Percentiles rank a stretch among this genome's conserved stretches.
These are phyloP conservation scores for Wasmannia auropunctata DNA, from an alignment of 1,140 invertebrate genomes.

Conservation along the genomic window DNA sequence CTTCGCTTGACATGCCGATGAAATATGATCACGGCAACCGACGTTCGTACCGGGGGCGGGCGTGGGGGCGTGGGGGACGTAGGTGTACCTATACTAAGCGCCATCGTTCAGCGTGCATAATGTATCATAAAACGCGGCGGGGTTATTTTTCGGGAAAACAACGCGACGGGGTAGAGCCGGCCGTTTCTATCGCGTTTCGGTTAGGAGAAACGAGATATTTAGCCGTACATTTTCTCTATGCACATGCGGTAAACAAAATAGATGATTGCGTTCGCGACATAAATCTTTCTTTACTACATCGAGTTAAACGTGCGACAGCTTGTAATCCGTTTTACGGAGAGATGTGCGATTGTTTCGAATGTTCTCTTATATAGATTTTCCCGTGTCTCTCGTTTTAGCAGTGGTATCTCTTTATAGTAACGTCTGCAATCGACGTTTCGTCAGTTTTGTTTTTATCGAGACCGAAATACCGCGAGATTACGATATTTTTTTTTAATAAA, in stretches of 20 bases:
- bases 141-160: constrained; percentile 57
- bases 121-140: constrained; percentile 49
- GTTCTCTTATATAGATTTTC: not conserved
- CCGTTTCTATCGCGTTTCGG: constrained; percentile 27
- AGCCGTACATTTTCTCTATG: constrained; percentile 12
- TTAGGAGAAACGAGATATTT: constrained; percentile 39
- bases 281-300: not conserved
- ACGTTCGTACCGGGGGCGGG: not conserved
- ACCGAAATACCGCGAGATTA: not conserved
- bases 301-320: not conserved
- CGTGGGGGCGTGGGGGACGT: not conserved
- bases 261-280: not conserved
- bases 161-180: constrained; percentile 5
- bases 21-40: constrained; percentile 60
- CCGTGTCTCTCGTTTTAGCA: not conserved
- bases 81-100: constrained; percentile 38
- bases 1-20: constrained; percentile 55
- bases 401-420: not conserved
- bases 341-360: not conserved
- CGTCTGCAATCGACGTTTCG: not conserved
- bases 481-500: not conserved
- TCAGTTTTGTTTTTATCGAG: not conserved
- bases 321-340: not conserved
- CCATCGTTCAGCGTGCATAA: constrained; percentile 56
- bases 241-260: not conserved